Base-by-base conservation (phyloP, 2,113 vertebrate species). In the Eudyptes chrysolophus region DNA sequence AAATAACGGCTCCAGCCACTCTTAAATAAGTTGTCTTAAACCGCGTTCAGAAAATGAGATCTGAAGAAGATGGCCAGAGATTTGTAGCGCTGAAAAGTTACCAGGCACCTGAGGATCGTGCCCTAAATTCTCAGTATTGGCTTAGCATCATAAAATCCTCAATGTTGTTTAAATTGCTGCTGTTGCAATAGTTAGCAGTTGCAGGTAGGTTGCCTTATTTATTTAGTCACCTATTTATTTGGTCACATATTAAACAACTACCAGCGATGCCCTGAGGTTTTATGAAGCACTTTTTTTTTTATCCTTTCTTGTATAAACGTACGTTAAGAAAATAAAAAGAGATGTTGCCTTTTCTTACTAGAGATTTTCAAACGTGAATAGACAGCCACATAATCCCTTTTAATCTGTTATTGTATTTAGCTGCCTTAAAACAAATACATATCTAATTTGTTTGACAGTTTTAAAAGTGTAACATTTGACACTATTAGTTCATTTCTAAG, bases 321-420 rank as follows among this genome's bases (percentile, higher is more conserved):
- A 71, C 1, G 2, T 40, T 83, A 64, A 92, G 46, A 72, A 97
- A 96, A 96, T 71, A 81, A 90, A 97, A 96, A 84, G 52, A 92
- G 34, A 51, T 20, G 38, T 87, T 65, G 74, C 24, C 25, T 44
- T 90, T 58, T 70, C 78, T 62, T 32, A 11, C 70, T 38, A 19
- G 70, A 78, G 89, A 65, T 84, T 92, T 93, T 84, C 78, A 48
- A 93, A 75, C 1, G 1, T 90, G 71, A 93, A 84, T 78, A 62
- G 92, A 92, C 78, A 96, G 85, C 64, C 89, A 85, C 84, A 70
- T 87, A 96, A 89, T 93, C 87, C 7, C 0, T 49, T 95, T 78
- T 76, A 95, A 94, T 76, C 80, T 64, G 44, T 22, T 60, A 66
- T 30, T 89, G 52, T 66, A 65, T 57, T 84, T 57, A 64, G 92